A percentile compares a stretch with the other conserved stretches of the same genome.
These are phyloP conservation scores for Matsumyia berberina DNA, from an alignment of 2,888 invertebrate species.

Conservation along the genomic window DNA sequence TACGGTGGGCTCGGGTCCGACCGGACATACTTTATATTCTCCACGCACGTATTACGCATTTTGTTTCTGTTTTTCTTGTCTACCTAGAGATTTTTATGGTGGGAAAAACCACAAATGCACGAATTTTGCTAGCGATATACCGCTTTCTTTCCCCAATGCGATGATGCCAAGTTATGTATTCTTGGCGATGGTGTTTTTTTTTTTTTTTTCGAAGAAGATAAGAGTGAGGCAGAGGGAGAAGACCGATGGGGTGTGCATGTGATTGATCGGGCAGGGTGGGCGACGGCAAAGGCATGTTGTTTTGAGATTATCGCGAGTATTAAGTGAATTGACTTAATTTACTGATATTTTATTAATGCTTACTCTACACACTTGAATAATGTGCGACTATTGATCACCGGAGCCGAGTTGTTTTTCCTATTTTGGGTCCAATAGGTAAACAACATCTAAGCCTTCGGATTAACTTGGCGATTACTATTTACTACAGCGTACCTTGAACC, in stretches of 20 bases:
- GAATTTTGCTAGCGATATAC: conserved; percentile 42
- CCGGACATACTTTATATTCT: conserved; percentile 3
- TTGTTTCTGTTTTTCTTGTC: not conserved
- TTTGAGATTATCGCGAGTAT: conserved; percentile 37
- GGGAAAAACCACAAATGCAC: conserved; percentile 6
- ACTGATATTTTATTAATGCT: conserved; percentile 5
- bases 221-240: conserved; percentile 9
- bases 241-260: not conserved
- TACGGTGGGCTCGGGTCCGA: conserved; percentile 21
- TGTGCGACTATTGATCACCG: not conserved
- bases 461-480: no score
- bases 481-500: no score
- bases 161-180: conserved; percentile 68
- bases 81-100: conserved; percentile 20
- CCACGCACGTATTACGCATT: conserved; percentile 48
- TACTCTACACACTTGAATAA: not conserved
- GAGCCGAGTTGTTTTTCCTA: not conserved
- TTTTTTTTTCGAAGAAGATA: not conserved
- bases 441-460: no score
- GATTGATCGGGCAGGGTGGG: conserved; percentile 5
- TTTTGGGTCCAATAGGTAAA: not conserved
- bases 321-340: conserved; percentile 29
- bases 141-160: conserved; percentile 61
- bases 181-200: conserved; percentile 11
- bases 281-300: conserved; percentile 29